phyloP scores from a whole-genome alignment of 2,888 invertebrate genomes.

The Ichneumon xanthorius region DNA sequence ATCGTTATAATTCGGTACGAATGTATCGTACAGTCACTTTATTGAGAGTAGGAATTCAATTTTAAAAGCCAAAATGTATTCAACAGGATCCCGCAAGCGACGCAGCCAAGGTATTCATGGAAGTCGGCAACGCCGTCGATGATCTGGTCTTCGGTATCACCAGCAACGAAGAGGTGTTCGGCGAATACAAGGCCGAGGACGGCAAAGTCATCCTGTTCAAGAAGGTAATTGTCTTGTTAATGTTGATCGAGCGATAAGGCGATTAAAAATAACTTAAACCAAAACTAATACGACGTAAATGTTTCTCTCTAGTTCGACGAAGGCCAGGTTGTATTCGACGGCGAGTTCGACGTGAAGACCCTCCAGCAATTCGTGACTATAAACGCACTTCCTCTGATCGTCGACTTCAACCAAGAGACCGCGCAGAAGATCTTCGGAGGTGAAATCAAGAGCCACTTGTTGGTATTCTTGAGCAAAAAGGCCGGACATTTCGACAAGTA shows the following conservation, averaged over 20 bases:
- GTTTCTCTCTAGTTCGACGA: constrained; percentile 91
- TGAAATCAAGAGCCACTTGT: constrained; percentile 97
- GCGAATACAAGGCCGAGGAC: constrained; percentile 92
- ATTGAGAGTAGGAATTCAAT: not conserved
- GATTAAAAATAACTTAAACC: constrained; percentile 3
- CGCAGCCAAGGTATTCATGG: constrained; percentile 93
- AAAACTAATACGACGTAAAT: not conserved
- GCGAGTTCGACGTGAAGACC: constrained; percentile 88
- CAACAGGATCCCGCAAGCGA: constrained; percentile 90
- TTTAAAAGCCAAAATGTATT: constrained; percentile 40
- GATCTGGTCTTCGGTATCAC: constrained; percentile 96
- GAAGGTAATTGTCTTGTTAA: constrained; percentile 87
- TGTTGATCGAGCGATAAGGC: not conserved
- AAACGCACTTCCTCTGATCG: constrained; percentile 95
- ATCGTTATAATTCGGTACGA: constrained; percentile 10
- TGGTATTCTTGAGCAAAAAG: constrained; percentile 97
- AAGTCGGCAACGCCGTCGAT: constrained; percentile 93
- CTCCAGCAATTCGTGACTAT: constrained; percentile 94
- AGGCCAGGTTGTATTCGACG: constrained; percentile 90
- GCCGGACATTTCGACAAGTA: constrained; percentile 93
- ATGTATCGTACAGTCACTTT: not conserved
- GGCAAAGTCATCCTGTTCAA: constrained; percentile 96
- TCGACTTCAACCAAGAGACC: constrained; percentile 98
- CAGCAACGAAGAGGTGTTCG: constrained; percentile 91
- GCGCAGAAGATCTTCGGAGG: constrained; percentile 99